phyloP scores from a whole-genome alignment of 2,797 vertebrate genomes.

The Periophthalmus magnuspinnatus region DNA sequence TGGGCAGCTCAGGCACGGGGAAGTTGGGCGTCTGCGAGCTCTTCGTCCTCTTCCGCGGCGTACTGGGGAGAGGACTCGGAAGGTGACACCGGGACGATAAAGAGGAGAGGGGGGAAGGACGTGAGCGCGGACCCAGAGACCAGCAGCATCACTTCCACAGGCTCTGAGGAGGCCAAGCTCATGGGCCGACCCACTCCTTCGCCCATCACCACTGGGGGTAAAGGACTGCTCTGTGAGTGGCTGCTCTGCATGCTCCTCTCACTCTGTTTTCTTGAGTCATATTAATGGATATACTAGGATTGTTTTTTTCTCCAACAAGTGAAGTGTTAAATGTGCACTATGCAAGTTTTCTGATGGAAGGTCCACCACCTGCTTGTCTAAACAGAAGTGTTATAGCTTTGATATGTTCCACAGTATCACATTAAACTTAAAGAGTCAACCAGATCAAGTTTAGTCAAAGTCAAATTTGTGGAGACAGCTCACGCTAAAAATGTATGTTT shows the following conservation, averaged over 20 bases:
- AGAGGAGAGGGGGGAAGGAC: constrained; percentile 94
- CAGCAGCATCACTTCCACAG: constrained; percentile 85
- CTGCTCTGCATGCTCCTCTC: constrained; percentile 3
- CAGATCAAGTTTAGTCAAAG: too few relatives aligned
- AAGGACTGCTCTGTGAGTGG: constrained; percentile 86
- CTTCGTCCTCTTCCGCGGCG: constrained; percentile 83
- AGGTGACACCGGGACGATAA: constrained; percentile 97
- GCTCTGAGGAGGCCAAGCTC: constrained; percentile 88
- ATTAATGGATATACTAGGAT: too few relatives aligned
- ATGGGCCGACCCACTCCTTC: constrained; percentile 82
- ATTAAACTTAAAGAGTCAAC: too few relatives aligned
- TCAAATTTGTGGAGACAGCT: too few relatives aligned
- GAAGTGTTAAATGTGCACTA: too few relatives aligned
- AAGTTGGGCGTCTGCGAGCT: constrained; percentile 89
- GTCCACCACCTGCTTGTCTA: too few relatives aligned
- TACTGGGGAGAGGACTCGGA: constrained; percentile 98
- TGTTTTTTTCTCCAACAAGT: too few relatives aligned
- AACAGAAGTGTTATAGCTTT: too few relatives aligned
- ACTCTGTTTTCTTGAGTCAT: not conserved
- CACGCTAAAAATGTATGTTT: too few relatives aligned
- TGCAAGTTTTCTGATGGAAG: too few relatives aligned
- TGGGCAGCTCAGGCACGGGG: constrained; percentile 91
- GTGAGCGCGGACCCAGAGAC: constrained; percentile 89
- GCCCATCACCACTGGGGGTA: constrained; percentile 83
- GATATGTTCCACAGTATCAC: too few relatives aligned